Percentiles rank a stretch among this genome's conserved stretches.
Conservation (phyloP, 2,888 invertebrate genomes). For the Hirudinaria manillensis region DNA sequence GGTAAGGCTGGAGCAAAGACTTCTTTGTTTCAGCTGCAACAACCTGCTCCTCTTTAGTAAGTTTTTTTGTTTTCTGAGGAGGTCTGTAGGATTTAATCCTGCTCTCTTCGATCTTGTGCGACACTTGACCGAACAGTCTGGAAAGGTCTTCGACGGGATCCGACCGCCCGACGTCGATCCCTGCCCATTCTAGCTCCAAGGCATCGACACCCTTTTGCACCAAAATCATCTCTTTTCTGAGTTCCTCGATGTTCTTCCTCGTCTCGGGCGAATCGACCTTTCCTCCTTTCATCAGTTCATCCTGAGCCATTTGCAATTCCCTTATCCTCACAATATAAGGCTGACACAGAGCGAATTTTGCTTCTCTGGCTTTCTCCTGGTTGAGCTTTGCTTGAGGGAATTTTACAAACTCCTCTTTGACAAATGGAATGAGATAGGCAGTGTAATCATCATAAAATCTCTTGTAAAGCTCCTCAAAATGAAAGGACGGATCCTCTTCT, state of each 20-base stretch:
- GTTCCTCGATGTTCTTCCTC: background rate
- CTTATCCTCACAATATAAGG: background rate
- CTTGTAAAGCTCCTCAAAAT: constrained; percentile 13
- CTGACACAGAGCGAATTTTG: constrained; percentile 1
- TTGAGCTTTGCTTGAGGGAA: background rate
- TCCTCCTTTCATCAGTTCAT: background rate
- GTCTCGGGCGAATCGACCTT: background rate
- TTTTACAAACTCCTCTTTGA: constrained; percentile 12
- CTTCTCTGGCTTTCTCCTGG: constrained; percentile 1
- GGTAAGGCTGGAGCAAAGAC: constrained; percentile 2
- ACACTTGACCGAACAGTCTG: background rate
- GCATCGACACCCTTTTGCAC: constrained; percentile 8
- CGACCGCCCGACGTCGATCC: background rate
- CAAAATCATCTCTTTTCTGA: constrained; percentile 17
- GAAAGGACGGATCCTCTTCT: background rate
- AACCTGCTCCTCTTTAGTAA: constrained; percentile 1
- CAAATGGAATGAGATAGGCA: background rate
- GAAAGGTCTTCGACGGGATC: background rate
- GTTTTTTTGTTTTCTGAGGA: constrained; percentile 3
- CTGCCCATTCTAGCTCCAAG: constrained; percentile 4
- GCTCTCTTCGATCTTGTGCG: background rate
- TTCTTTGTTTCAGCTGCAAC: background rate
- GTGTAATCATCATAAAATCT: background rate
- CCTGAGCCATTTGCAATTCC: background rate
- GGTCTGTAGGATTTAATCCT: background rate